A percentile compares a stretch with the other conserved stretches of the same genome.
These are phyloP conservation scores for Drosophila hydei DNA, from an alignment of 1,140 invertebrate genomes.

Conservation along the genomic window DNA sequence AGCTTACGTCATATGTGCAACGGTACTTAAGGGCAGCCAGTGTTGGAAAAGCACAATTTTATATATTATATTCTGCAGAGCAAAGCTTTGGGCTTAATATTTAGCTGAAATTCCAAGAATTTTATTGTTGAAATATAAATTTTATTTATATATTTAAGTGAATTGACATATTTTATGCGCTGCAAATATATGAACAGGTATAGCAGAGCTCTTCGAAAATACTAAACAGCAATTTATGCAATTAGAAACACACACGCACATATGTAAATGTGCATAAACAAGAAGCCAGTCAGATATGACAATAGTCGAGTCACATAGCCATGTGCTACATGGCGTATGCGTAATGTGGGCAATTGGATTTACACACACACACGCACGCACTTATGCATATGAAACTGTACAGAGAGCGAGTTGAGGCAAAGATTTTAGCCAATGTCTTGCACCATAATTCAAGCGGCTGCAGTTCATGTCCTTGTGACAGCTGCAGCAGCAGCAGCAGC, in stretches of 20 bases:
- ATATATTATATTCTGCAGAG: too few relatives aligned
- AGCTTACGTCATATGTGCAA: slow-evolving; percentile 9
- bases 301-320: slow-evolving; percentile 24
- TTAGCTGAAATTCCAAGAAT: too few relatives aligned
- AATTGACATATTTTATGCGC: too few relatives aligned
- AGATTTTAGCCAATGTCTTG: slow-evolving; percentile 63
- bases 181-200: too few relatives aligned
- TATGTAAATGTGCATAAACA: slow-evolving; percentile 7
- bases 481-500: slow-evolving; percentile 64
- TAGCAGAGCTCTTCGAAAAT: too few relatives aligned
- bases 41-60: too few relatives aligned
- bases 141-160: too few relatives aligned
- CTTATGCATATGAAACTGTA: too few relatives aligned
- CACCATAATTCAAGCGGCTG: slow-evolving; percentile 58
- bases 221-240: too few relatives aligned
- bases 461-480: slow-evolving; percentile 72
- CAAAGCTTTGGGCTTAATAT: too few relatives aligned
- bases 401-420: slow-evolving; percentile 24
- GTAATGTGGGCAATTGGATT: slow-evolving; percentile 60
- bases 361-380: slow-evolving; percentile 12
- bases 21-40: too few relatives aligned
- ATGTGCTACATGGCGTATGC: slow-evolving; percentile 64
- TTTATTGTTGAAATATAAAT: too few relatives aligned
- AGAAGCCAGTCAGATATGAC: slow-evolving; percentile 4
- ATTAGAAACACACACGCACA: background rate